These are phyloP conservation scores for Neodiprion fabricii DNA, from an alignment of 1,140 invertebrate genomes.

Conservation along the genomic window DNA sequence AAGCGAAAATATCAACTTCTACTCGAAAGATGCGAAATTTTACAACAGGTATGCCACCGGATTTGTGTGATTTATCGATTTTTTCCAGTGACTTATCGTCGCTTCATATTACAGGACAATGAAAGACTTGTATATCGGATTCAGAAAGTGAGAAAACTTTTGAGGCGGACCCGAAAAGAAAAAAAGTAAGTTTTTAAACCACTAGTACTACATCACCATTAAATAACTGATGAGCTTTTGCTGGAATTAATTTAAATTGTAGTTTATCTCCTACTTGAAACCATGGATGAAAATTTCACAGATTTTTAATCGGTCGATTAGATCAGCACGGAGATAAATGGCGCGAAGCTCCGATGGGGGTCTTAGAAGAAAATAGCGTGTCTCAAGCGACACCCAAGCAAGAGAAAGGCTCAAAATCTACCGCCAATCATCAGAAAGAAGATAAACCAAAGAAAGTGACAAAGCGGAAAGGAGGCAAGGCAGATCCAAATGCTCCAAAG, in stretches of 20 bases:
- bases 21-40: conserved; percentile 55
- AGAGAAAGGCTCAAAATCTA: conserved; percentile 49
- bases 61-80: not conserved
- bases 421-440: conserved; percentile 45
- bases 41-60: conserved; percentile 53
- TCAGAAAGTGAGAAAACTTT: conserved; percentile 55
- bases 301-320: conserved; percentile 59
- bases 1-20: conserved; percentile 59
- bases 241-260: conserved; percentile 9
- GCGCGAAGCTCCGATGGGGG: conserved; percentile 59
- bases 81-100: not conserved
- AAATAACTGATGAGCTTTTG: not conserved
- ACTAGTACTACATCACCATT: conserved; percentile 4
- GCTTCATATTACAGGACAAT: conserved; percentile 52
- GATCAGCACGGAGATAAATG: conserved; percentile 60
- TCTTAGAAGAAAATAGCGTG: conserved; percentile 57
- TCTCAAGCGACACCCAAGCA: conserved; percentile 50
- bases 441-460: conserved; percentile 57
- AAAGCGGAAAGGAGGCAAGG: conserved; percentile 58
- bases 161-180: conserved; percentile 57
- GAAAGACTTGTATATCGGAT: conserved; percentile 60
- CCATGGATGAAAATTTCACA: conserved; percentile 27
- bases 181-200: conserved; percentile 56
- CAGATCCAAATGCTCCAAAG: conserved; percentile 79
- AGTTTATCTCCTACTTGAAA: conserved; percentile 11